Conservation (phyloP, 2,888 invertebrate species). For the Drosophila quasianomalipes region DNA sequence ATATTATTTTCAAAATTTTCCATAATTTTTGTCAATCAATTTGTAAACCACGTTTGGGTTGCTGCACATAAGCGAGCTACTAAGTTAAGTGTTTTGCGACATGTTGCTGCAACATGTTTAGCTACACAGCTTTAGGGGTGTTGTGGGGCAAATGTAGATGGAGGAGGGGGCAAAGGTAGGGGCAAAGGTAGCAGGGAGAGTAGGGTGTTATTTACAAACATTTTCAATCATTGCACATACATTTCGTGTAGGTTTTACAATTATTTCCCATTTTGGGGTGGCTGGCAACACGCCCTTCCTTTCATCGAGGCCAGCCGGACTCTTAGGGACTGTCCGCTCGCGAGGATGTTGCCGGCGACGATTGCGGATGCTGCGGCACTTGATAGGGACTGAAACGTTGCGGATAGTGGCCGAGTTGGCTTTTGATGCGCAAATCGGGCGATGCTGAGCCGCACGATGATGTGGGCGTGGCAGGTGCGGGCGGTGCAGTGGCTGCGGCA, state of each 20-base stretch:
- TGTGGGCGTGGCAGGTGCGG: slow-evolving; percentile 83
- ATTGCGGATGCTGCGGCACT: slow-evolving; percentile 74
- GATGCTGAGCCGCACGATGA: slow-evolving; percentile 85
- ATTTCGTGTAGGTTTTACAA: slow-evolving; percentile 48
- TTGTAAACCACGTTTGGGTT: slow-evolving; percentile 16
- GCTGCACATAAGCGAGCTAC: slow-evolving; percentile 37
- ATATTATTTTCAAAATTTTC: not conserved
- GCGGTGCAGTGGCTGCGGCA: slow-evolving; percentile 64
- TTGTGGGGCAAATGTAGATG: not conserved
- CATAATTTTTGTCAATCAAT: not conserved
- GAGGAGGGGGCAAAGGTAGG: not conserved
- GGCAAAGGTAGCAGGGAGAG: not conserved
- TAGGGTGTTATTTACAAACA: slow-evolving; percentile 65
- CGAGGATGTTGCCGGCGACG: slow-evolving; percentile 71
- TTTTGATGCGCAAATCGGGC: slow-evolving; percentile 84
- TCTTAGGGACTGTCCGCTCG: slow-evolving; percentile 69
- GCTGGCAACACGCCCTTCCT: not conserved
- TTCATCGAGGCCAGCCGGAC: not conserved
- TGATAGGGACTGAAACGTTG: slow-evolving; percentile 84
- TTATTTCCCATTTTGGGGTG: not conserved
- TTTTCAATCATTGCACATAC: slow-evolving; percentile 72
- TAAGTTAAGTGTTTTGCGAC: slow-evolving; percentile 42
- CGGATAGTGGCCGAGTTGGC: slow-evolving; percentile 82
- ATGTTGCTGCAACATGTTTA: slow-evolving; percentile 72
- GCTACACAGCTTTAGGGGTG: slow-evolving; percentile 28